Base-by-base conservation (phyloP, 2,113 vertebrate genomes). In the Corydoras sp. region DNA sequence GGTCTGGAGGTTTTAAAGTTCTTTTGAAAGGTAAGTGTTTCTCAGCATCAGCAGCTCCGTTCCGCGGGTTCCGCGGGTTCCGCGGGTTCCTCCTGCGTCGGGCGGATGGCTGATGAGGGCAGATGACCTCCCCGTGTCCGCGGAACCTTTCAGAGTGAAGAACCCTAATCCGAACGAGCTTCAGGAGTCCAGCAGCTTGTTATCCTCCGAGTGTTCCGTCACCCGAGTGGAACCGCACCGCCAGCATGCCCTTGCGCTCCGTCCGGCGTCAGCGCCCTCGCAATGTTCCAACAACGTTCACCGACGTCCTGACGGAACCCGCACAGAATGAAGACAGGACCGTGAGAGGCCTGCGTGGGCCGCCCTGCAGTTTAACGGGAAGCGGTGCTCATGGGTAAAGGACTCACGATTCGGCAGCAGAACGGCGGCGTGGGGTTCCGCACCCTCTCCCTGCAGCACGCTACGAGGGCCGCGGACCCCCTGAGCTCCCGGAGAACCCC, bases 21-120 rank as follows among this genome's bases (percentile, higher is more conserved):
- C 70, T 8, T 43, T 77, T 74, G 78, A 59, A 65, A 75, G 81
- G 80, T 82, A 82, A 80, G 24, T 30, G 70, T 71, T 77, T 78
- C 69, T 80, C 80, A 80, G 78, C 14, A 24, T 55, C 49, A 31
- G 29, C 61, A 11, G 35, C 51, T 56, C 15, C 31, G 30, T 55
- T 43, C 48, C 72, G 24, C 32, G 66, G 64, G 72, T 68, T 58
- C 4, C 53, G 60, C 31, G 14, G 62, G 24, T 9, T 64, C 68
- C 55, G 58, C 15, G 51, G 12, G 62, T 70, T 29, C 58, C 15
- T 65, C 71, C 54, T 68, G 67, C 29, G 56, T 71, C 68, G 5
- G 48, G 64, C 31, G 35, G 69, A 73, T 53, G 51, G 67, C 55
- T 71, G 35, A 24, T 59, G 62, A 29, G 12, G 10, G 55, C 11